Evolutionary conservation across 2,888 invertebrate species (phyloP).

Genomic region (Xylophagus ater): DNA sequence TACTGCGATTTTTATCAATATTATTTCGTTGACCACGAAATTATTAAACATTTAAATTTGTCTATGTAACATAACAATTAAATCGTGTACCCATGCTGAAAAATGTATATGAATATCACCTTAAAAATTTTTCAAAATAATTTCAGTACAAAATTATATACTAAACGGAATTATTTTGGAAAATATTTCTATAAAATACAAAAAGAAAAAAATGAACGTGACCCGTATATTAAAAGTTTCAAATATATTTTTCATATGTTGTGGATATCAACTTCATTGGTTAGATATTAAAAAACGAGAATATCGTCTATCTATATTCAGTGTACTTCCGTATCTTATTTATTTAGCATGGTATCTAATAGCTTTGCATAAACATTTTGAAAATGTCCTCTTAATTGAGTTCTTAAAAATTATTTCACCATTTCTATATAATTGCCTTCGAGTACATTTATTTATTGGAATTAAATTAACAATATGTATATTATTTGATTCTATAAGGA

Average conservation of each 20-base stretch:
- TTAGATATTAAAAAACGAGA: conserved; percentile 18
- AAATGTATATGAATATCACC: too few relatives aligned
- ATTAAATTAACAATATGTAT: conserved; percentile 6
- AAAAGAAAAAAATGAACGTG: conserved; percentile 24
- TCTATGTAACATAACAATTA: too few relatives aligned
- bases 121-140: too few relatives aligned
- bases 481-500: conserved; percentile 5
- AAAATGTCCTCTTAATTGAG: not conserved
- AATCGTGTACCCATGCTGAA: too few relatives aligned
- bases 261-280: conserved; percentile 24
- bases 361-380: conserved; percentile 9
- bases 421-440: conserved; percentile 11
- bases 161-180: too few relatives aligned
- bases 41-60: too few relatives aligned
- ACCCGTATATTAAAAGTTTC: conserved; percentile 22
- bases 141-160: too few relatives aligned
- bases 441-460: conserved; percentile 11
- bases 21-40: too few relatives aligned
- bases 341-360: conserved; percentile 19
- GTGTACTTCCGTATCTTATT: conserved; percentile 18
- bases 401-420: conserved; percentile 8
- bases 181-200: too few relatives aligned
- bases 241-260: conserved; percentile 20
- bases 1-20: too few relatives aligned
- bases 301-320: conserved; percentile 20